Evolutionary conservation across 1,140 invertebrate species (phyloP).

Genomic region (Drosophila nikananu): DNA sequence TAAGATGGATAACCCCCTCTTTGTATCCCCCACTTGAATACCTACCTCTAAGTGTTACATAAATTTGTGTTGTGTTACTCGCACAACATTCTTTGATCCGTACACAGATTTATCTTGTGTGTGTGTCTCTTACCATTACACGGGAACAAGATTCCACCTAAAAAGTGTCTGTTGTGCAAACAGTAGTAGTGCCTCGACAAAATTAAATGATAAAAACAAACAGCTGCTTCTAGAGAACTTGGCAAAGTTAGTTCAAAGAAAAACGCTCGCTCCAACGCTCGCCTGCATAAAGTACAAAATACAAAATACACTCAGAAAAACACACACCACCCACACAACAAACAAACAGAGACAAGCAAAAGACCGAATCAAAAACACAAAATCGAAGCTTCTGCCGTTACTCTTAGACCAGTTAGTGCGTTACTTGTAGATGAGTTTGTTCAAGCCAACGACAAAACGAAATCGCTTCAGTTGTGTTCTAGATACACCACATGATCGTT

Average conservation of each 20-base stretch:
- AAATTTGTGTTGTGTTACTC: constrained; percentile 64
- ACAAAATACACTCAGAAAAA: constrained; percentile 16
- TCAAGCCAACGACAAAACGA: constrained; percentile 54
- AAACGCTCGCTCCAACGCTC: constrained; percentile 52
- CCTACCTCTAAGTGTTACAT: constrained; percentile 58
- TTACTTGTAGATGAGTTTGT: constrained; percentile 80
- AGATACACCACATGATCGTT: constrained; percentile 59
- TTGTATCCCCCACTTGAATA: constrained; percentile 33
- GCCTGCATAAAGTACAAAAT: constrained; percentile 38
- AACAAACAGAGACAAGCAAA: constrained; percentile 48
- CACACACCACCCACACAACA: constrained; percentile 29
- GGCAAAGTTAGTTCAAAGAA: constrained; percentile 46
- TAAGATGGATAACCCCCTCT: constrained; percentile 23
- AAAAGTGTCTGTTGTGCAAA: constrained; percentile 27
- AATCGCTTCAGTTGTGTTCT: constrained; percentile 75
- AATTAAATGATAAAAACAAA: constrained; percentile 13
- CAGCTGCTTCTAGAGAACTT: constrained; percentile 53
- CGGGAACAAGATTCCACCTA: constrained; percentile 15
- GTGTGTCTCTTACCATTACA: constrained; percentile 34
- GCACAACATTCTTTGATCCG: constrained; percentile 55
- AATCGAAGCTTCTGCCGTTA: constrained; percentile 75
- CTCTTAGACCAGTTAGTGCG: constrained; percentile 74
- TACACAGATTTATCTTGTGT: constrained; percentile 49
- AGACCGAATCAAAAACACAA: constrained; percentile 29
- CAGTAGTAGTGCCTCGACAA: constrained; percentile 24